Evolutionary conservation across 2,888 invertebrate genomes (phyloP).

Genomic region (Notocelia uddmanniana): DNA sequence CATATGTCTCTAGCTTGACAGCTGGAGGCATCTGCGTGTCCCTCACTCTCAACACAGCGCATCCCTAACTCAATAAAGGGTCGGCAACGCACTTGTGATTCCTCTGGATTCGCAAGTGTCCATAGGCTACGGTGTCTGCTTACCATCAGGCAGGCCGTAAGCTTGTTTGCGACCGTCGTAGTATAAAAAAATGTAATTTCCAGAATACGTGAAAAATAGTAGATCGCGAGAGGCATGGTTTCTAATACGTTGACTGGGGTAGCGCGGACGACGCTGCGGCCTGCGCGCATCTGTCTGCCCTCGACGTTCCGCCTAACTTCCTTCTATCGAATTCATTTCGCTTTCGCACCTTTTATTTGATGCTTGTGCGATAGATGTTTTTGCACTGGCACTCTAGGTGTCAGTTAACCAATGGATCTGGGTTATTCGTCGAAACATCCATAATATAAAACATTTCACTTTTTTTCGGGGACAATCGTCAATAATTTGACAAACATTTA

Average conservation of each 20-base stretch:
- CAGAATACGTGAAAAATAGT: background rate
- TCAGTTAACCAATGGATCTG: conserved; percentile 68
- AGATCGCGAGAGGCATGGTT: background rate
- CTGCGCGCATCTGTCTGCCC: conserved; percentile 6
- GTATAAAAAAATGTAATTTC: background rate
- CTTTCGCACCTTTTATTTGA: conserved; percentile 74
- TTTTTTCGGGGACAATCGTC: conserved; percentile 73
- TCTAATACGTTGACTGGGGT: conserved; percentile 4
- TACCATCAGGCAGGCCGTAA: no score
- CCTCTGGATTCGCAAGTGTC: no score
- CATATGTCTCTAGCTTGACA: no score
- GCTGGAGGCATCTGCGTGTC: no score
- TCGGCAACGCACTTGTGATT: no score
- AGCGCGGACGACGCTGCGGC: background rate
- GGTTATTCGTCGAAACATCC: conserved; percentile 73
- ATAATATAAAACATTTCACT: conserved; percentile 71
- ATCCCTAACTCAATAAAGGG: no score
- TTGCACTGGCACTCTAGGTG: conserved; percentile 63
- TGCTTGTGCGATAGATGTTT: conserved; percentile 66
- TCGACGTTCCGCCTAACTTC: conserved; percentile 42
- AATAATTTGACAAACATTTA: background rate
- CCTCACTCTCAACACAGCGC: no score
- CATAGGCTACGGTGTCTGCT: no score
- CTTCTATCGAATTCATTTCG: conserved; percentile 63
- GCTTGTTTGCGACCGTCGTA: no score